Evolutionary conservation across 2,888 invertebrate species (phyloP), one percentile per base, ranked within the genome.

Genomic region (Drosophila colorata): DNA sequence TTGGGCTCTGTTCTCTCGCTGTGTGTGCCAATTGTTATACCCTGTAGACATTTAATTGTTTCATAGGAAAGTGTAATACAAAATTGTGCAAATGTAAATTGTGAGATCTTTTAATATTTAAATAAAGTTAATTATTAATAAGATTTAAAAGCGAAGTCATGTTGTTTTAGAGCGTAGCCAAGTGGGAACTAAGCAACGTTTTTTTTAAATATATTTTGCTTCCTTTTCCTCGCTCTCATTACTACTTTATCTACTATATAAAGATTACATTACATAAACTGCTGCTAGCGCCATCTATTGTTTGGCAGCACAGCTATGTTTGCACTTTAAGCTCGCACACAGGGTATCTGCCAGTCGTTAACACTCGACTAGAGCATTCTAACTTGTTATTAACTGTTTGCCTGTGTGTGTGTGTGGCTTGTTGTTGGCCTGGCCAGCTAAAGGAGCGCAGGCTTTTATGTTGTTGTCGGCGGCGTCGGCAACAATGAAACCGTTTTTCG

Each of bases 401-500:
- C 59, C 73, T 51, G 57, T 64, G 48, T 58, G 41, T 57, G 52
- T 67, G 56, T 74, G 38, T 33, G 28, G 14, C 20, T 31, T 55
- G 55, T 14, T 51, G 56, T 65, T 74, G 67, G 71, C 76, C 66
- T 63, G 71, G 85, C 66, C 81, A 77, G 68, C 56, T 35, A 63
- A 76, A 72, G 79, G 69, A 72, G 78, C 86, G 84, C 88, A 85
- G 78, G 87, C 83, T 83, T 85, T 87, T 77, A 82, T 83, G 87
- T 85, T 77, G 84, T 80, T 87, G 81, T 81, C 75, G 83, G 73
- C 79, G 74, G 81, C 89, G 81, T 74, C 79, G 76, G 81, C 90
- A 89, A 90, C 89, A 89, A 89, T 90, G 90, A 89, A 89, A 87
- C 87, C 86, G 90, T 89, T 89, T 88, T 88, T 84, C 89, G 80